Evolutionary conservation across 2,797 vertebrate species (phyloP).

Genomic region (Trachurus trachurus): DNA sequence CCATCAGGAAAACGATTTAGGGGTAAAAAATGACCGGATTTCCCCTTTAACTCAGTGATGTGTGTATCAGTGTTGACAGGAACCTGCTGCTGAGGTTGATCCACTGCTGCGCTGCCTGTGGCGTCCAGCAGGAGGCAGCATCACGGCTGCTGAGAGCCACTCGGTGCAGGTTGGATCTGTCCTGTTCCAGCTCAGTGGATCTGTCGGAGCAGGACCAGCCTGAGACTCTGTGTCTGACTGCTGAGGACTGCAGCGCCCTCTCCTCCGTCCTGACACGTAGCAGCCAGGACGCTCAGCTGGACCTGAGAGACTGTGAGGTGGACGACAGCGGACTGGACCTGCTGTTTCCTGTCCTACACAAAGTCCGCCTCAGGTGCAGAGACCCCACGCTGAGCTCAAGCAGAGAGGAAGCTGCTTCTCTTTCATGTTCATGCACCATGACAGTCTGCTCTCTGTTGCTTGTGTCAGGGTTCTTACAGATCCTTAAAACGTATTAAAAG

Average conservation of each 20-base stretch:
- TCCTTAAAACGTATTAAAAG: no score
- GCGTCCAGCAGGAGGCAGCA: constrained; percentile 53
- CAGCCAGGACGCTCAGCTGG: constrained; percentile 31
- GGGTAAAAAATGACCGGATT: no score
- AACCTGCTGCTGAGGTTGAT: constrained; percentile 63
- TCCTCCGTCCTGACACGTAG: constrained; percentile 44
- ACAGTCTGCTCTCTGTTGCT: not conserved
- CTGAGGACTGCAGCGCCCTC: constrained; percentile 38
- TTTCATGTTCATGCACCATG: not conserved
- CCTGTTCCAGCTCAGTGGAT: constrained; percentile 44
- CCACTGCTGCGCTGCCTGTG: constrained; percentile 54
- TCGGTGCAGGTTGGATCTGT: constrained; percentile 53
- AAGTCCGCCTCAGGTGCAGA: constrained; percentile 49
- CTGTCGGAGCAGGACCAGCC: constrained; percentile 34
- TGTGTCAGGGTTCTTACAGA: no score
- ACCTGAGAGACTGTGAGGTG: constrained; percentile 69
- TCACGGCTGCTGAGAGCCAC: constrained; percentile 54
- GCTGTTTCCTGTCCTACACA: constrained; percentile 54
- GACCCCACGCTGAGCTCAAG: not conserved
- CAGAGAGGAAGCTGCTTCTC: constrained; percentile 6
- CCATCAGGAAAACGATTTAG: no score
- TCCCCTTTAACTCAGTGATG: no score
- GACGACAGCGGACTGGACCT: constrained; percentile 57
- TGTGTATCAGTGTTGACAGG: constrained; percentile 60
- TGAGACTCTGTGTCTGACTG: constrained; percentile 44